Evolutionary conservation across 1,140 invertebrate species (phyloP).

Genomic region (Sinella curviseta): DNA sequence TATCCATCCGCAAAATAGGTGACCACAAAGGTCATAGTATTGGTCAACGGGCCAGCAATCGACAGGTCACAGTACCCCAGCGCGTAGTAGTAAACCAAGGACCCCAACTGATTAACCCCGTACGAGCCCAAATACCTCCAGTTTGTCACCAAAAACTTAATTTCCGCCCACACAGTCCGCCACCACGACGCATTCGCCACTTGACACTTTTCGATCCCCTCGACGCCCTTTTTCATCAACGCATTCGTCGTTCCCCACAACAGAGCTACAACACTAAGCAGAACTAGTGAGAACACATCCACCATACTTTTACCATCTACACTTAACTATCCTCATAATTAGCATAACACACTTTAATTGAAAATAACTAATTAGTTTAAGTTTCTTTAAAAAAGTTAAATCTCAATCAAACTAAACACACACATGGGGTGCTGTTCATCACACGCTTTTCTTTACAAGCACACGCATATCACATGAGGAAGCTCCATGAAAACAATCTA

Average conservation of each 20-base stretch:
- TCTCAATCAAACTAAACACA: too few relatives aligned
- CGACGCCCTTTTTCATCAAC: conserved; percentile 29
- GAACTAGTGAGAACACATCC: not conserved
- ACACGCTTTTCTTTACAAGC: too few relatives aligned
- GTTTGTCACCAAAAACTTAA: conserved; percentile 36
- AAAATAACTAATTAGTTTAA: too few relatives aligned
- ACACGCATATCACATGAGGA: too few relatives aligned
- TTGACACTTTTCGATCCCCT: conserved; percentile 25
- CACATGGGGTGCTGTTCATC: too few relatives aligned
- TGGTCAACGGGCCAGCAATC: conserved; percentile 18
- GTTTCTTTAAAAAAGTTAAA: too few relatives aligned
- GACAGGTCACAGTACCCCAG: conserved; percentile 16
- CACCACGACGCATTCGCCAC: not conserved
- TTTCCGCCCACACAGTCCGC: conserved; percentile 19
- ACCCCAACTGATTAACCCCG: conserved; percentile 30
- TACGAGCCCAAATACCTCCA: conserved; percentile 33
- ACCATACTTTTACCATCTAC: not conserved
- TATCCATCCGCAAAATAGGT: conserved; percentile 24
- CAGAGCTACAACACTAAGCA: conserved; percentile 26
- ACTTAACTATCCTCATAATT: not conserved
- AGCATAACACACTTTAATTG: too few relatives aligned
- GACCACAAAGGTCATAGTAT: conserved; percentile 30
- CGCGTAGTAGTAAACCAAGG: conserved; percentile 31
- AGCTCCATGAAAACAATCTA: too few relatives aligned
- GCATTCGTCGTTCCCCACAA: conserved; percentile 39